phyloP scores from a whole-genome alignment of 2,113 vertebrate species.

The Neotoma lepida region DNA sequence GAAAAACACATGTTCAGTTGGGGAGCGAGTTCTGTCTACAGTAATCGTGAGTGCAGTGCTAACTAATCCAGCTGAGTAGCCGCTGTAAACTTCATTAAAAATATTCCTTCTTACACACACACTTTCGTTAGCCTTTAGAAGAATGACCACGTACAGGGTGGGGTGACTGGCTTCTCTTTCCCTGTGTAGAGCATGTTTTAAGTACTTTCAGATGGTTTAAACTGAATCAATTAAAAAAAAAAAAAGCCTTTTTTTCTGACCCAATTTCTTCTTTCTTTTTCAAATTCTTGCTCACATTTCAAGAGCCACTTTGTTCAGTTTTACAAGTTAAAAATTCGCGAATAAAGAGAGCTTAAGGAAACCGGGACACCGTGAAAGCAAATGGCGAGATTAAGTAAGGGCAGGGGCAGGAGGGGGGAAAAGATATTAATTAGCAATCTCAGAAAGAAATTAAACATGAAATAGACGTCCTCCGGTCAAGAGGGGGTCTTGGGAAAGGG shows the following conservation, averaged over 20 bases:
- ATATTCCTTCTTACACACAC: neutral
- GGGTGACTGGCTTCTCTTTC: neutral
- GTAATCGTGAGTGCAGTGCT: neutral
- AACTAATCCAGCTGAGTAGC: neutral
- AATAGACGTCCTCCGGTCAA: slow-evolving; percentile 3
- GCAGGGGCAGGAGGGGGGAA: neutral
- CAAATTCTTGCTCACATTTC: slow-evolving; percentile 4
- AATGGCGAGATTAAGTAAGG: neutral
- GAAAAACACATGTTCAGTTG: neutral
- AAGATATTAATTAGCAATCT: slow-evolving; percentile 33
- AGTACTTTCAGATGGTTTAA: neutral
- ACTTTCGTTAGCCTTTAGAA: neutral
- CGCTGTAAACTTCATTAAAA: neutral
- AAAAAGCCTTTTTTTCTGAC: neutral
- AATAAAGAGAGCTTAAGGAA: slow-evolving; percentile 2
- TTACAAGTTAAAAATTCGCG: neutral
- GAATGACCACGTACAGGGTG: neutral
- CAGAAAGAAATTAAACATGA: slow-evolving; percentile 7
- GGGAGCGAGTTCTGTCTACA: neutral
- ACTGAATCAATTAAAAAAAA: neutral
- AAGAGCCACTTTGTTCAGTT: slow-evolving; percentile 34
- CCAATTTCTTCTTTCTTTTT: slow-evolving; percentile 17
- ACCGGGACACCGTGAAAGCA: neutral
- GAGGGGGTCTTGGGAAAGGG: slow-evolving; percentile 62
- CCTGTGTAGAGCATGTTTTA: neutral